Percentiles rank a stretch among this genome's conserved stretches.
Evolutionary conservation across 2,113 vertebrate species (phyloP).

Genomic region (Ovis canadensis): DNA sequence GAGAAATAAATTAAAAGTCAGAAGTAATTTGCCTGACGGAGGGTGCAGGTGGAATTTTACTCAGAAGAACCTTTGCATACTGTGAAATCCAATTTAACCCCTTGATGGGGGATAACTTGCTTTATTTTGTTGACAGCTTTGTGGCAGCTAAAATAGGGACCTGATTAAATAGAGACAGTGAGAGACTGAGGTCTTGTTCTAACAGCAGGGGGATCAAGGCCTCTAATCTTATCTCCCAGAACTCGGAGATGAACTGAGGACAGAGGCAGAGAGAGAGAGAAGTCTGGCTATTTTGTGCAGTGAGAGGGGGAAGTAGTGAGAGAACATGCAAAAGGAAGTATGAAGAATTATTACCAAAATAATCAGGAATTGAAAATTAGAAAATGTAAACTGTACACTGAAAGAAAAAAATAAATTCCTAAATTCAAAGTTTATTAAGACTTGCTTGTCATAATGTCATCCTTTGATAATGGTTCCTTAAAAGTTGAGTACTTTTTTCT

Average conservation of each 20-base stretch:
- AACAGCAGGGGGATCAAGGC: conserved; percentile 94
- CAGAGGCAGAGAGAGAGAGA: conserved; percentile 78
- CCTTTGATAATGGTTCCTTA: not conserved
- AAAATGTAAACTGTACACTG: not conserved
- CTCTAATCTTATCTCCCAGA: conserved; percentile 90
- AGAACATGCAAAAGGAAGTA: not conserved
- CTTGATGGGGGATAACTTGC: conserved; percentile 86
- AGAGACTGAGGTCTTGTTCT: conserved; percentile 99
- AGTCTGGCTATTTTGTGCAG: conserved; percentile 74
- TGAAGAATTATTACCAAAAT: not conserved
- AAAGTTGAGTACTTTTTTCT: not conserved
- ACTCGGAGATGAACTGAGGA: conserved; percentile 82
- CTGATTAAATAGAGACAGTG: conserved; percentile 99
- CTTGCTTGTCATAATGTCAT: not conserved
- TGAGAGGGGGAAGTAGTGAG: conserved; percentile 52
- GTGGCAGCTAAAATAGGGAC: conserved; percentile 92
- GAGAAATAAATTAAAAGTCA: conserved; percentile 99
- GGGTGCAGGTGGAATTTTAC: conserved; percentile 89
- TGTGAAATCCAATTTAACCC: conserved; percentile 96
- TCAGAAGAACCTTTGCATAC: conserved; percentile 84
- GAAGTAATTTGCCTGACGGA: conserved; percentile 99
- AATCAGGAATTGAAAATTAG: not conserved
- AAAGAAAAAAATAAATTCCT: not conserved
- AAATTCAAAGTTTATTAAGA: not conserved
- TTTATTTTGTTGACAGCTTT: conserved; percentile 97